Base-by-base conservation (phyloP, 2,888 invertebrate species). In the Tetramorium bicarinatum region DNA sequence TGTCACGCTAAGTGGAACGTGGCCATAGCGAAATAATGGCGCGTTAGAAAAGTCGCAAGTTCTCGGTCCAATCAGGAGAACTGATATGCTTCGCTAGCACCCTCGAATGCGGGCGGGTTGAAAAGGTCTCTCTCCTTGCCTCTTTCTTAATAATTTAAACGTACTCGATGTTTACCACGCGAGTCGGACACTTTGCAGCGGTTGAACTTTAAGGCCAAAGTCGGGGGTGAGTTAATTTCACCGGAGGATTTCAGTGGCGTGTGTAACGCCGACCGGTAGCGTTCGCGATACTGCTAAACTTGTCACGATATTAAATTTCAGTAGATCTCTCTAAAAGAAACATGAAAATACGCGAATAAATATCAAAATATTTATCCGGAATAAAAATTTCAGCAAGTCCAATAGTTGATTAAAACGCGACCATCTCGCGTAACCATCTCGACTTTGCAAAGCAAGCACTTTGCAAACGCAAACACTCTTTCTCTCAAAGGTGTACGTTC, bases 1-100 rank as follows among this genome's bases (percentile, higher is more conserved):
- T 82, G 47, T 80, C 41, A 34, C 44, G 49, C 25, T 72, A 83
- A 83, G 62, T 79, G 67, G 77, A 67, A 83, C 79, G 79, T 69
- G 29, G 66, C n/a, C 41, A 9, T 67, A 79, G 49, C 61, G 21
- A 69, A 79, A 66, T 69, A 79, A 83, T 62, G 21, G 29, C 29
- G 21, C 49, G 21, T 56, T 54, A 69, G 1, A 77, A 67, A 52
- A 83, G 59, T 69, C 29, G 21, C 47, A 38, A 72, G 47, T 80
- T 59, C 47, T 59, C 34, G 21, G 18, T 15, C 47, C 47, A 47
- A 47, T 71, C 47, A 6, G 6, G 9, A 25, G 21, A 38, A 47
- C n/a, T 38, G 49, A 71, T 34, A 13, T n/a, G 25, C 41, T 0
- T 38, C 18, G 54, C 47, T 21, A 64, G 15, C 9, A 38, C 15